phyloP scores from a whole-genome alignment of 2,888 invertebrate genomes.

The Trisateles emortualis region DNA sequence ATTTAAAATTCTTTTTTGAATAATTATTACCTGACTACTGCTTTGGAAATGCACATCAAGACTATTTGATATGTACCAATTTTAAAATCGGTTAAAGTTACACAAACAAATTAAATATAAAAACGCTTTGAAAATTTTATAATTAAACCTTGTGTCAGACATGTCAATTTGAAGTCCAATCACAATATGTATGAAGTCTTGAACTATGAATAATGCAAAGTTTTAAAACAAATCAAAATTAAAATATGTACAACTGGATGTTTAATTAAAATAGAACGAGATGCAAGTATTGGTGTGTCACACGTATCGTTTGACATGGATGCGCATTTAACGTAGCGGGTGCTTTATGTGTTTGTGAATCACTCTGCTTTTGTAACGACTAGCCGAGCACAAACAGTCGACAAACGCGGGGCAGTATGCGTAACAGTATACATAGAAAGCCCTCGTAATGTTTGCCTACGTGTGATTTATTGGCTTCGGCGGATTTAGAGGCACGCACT shows the following conservation, averaged over 20 bases:
- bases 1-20: too few relatives aligned
- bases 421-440: conserved; percentile 80
- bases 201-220: conserved; percentile 12
- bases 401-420: conserved; percentile 65
- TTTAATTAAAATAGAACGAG: conserved; percentile 32
- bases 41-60: too few relatives aligned
- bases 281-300: conserved; percentile 9
- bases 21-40: not conserved
- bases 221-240: conserved; percentile 3
- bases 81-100: not conserved
- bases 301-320: conserved; percentile 40
- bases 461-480: conserved; percentile 87
- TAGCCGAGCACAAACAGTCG: conserved; percentile 66
- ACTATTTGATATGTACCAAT: too few relatives aligned
- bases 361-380: conserved; percentile 75
- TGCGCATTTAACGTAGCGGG: conserved; percentile 40
- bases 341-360: conserved; percentile 68
- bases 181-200: conserved; percentile 14
- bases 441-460: conserved; percentile 83
- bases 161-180: conserved; percentile 13
- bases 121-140: not conserved
- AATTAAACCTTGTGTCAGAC: conserved; percentile 3
- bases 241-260: conserved; percentile 25
- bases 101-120: not conserved
- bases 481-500: conserved; percentile 83